Conservation (phyloP, 2,113 vertebrate genomes). For the Atherinomorus stipes region DNA sequence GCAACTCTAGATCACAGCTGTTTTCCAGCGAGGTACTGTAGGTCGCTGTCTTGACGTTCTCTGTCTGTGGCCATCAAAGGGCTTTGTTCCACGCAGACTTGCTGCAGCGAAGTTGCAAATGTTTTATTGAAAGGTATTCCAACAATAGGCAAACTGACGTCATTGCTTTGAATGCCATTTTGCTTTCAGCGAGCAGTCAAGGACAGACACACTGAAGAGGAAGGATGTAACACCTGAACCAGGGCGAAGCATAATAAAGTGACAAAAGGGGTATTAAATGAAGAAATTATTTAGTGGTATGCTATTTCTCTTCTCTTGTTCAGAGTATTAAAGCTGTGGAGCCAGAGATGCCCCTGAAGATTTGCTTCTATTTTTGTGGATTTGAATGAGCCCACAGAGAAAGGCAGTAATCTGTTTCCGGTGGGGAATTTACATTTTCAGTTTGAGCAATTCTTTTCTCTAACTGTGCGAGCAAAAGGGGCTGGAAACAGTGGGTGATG, state of each 20-base stretch:
- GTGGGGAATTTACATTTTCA: background rate
- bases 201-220: constrained; percentile 27
- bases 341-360: constrained; percentile 1
- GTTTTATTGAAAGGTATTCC: constrained; percentile 12
- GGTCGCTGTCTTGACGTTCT: background rate
- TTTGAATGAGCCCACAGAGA: background rate
- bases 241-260: background rate
- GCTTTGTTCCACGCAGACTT: constrained; percentile 12
- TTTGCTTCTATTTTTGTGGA: background rate
- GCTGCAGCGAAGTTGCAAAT: background rate
- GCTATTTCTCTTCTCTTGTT: background rate
- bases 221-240: constrained; percentile 13
- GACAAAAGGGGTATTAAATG: constrained; percentile 6
- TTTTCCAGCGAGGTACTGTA: background rate
- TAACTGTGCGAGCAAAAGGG: background rate
- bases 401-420: constrained; percentile 1
- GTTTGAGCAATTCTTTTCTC: constrained; percentile 1
- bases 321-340: background rate
- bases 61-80: constrained; percentile 3
- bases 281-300: background rate
- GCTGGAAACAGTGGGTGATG: background rate
- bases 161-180: constrained; percentile 9
- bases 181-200: constrained; percentile 43
- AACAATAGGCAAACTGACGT: constrained; percentile 32
- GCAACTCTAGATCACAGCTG: constrained; percentile 13